Base-by-base conservation (phyloP, 2,113 vertebrate species). In the Trachemys scripta region DNA sequence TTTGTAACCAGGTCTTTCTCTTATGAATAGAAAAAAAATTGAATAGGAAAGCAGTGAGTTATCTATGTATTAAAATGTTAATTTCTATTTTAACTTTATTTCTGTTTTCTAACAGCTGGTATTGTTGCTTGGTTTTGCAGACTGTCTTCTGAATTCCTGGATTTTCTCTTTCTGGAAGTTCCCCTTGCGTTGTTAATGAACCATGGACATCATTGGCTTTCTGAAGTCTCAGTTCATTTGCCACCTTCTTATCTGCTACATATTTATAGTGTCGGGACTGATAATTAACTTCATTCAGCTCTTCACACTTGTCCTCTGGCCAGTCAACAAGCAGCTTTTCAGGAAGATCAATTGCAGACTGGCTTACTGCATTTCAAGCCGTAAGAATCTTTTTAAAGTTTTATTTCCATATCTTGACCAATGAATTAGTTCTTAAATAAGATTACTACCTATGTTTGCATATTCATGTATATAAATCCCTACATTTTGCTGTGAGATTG, bases 141-240 rank as follows among this genome's bases (percentile, higher is more conserved):
- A 45, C 92, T 84, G 49, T 84, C 90, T 82, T 94, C 97, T 54
- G 96, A 94, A 95, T 84, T 94, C 94, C 89, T 53, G 69, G 93
- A 22, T 80, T 16, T 22, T 4, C 31, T 56, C 31, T 56, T 31
- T 90, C 87, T 87, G 98, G 95, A 95, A 59, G 80, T 82, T n/a
- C 50, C 42, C 92, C 20, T 95, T 81, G 69, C 65, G 82, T 88
- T 92, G 57, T 85, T 88, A 54, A 45, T 25, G 80, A 98, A 96
- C 62, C 91, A 99, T 99, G 99, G 99, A 98, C 96, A 97, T 99
- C 96, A 25, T 98, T 86, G 98, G 98, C 89, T 95, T 99, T 98
- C 97, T 99, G 92, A 99, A 99, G 97, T 99, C 99, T 38, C 99
- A 99, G 96, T 99, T 99, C 93, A 95, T 99, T 97, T 99, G 98